phyloP scores from a whole-genome alignment of 2,113 vertebrate species.

The Ellobius talpinus region DNA sequence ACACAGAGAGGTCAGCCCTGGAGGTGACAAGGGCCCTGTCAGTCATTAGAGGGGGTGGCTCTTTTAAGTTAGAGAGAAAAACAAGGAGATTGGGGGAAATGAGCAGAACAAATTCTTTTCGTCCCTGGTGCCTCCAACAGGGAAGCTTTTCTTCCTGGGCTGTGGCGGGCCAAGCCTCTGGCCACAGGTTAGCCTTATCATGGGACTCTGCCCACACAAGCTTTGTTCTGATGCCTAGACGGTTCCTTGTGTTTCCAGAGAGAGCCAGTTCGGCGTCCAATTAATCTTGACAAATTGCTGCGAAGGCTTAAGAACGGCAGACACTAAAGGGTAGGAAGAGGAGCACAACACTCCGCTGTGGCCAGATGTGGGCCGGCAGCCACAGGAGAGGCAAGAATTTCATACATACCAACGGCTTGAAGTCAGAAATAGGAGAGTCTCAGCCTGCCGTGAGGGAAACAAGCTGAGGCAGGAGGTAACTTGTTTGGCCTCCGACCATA shows the following conservation, averaged over 20 bases:
- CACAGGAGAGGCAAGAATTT: constrained; percentile 53
- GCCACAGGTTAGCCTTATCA: background rate
- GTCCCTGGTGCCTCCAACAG: background rate
- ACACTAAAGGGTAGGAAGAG: constrained; percentile 57
- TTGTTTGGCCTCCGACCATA: background rate
- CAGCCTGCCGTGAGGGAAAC: background rate
- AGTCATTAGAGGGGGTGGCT: background rate
- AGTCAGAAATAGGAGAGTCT: constrained; percentile 45
- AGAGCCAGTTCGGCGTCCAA: constrained; percentile 53
- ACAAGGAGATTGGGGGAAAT: background rate
- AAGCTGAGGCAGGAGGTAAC: background rate
- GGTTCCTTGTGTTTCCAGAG: constrained; percentile 19
- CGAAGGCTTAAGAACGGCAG: constrained; percentile 11
- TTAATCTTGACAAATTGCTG: constrained; percentile 23
- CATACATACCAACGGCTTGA: constrained; percentile 72
- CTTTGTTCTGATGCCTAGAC: background rate
- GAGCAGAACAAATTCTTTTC: background rate
- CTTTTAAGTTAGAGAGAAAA: background rate
- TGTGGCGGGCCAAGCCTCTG: background rate
- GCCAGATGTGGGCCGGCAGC: constrained; percentile 55
- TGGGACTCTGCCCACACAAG: background rate
- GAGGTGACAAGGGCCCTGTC: fast-evolving
- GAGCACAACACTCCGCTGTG: background rate
- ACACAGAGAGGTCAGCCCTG: background rate
- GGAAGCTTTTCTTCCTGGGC: background rate